Evolutionary conservation across 2,113 vertebrate species (phyloP), one percentile per base, ranked within the genome.

Genomic region (Malurus melanocephalus): DNA sequence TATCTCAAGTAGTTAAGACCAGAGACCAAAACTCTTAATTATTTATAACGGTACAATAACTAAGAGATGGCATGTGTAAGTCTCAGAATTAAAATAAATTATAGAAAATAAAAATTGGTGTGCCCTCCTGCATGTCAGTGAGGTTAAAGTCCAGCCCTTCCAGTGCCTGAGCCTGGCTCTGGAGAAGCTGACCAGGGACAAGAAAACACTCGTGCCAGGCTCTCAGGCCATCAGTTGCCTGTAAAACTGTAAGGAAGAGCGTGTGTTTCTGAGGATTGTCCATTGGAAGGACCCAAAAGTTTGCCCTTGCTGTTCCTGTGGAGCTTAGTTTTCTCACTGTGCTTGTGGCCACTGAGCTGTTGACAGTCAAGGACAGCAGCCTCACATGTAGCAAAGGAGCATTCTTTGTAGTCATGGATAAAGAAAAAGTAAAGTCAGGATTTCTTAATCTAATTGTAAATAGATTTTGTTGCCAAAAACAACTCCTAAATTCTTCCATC

Each of bases 221-320:
- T 46, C 21, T 7, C 53, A 38, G 11, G 87, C 38, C 3, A 86
- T 95, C 71, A 98, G 86, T 35, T 92, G 85, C 93, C 94, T 96
- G 77, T 98, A 98, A 43, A 98, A 88, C 22, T 89, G 89, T 67
- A 98, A 94, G 38, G 88, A 96, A 22, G 98, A 98, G 32, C 95
- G 90, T 4, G 85, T 95, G 8, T 98, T 97, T 30, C 88, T 89
- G 33, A 91, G 16, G 2, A 75, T n/a, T 55, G 96, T 32, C 14
- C 60, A 61, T 14, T n/a, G 78, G 28, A 77, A 90, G 79, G 80
- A 27, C 8, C 27, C 16, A n/a, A 61, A 78, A 60, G 1, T 48
- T 20, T 48, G 46, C 46, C 11, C 76, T 32, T 13, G 16, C 22
- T 74, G 32, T 33, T 64, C 7, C 30, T 67, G 26, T 1, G 1